These are phyloP conservation scores for Oxyscelio sp. DNA, from an alignment of 2,888 invertebrate species.

Conservation along the genomic window DNA sequence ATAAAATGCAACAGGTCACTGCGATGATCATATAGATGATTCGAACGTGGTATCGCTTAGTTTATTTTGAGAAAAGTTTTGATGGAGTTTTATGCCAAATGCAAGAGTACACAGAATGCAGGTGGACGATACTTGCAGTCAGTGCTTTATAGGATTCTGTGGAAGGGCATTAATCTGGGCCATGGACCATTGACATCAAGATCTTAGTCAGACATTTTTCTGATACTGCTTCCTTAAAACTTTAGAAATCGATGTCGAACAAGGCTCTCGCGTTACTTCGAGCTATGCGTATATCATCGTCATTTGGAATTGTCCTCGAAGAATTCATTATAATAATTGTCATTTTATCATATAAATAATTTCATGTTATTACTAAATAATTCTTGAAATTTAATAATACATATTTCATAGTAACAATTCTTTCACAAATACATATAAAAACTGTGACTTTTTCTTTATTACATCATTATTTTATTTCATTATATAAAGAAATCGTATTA, in stretches of 20 bases:
- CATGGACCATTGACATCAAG: slow-evolving; percentile 82
- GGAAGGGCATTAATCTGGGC: slow-evolving; percentile 87
- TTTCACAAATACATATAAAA: too few species aligned
- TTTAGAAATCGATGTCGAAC: slow-evolving; percentile 80
- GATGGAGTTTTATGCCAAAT: slow-evolving; percentile 40
- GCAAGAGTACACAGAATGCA: slow-evolving; percentile 78
- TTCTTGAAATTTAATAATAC: slow-evolving; percentile 17
- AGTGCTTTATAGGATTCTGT: slow-evolving; percentile 84
- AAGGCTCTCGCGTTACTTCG: slow-evolving; percentile 77
- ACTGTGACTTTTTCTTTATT: too few species aligned
- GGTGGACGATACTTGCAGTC: slow-evolving; percentile 76
- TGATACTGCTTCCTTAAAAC: slow-evolving; percentile 76
- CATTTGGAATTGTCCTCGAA: slow-evolving; percentile 58
- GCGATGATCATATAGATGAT: slow-evolving; percentile 69
- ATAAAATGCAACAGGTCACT: slow-evolving; percentile 77
- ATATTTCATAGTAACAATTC: too few species aligned
- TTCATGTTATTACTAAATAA: not conserved
- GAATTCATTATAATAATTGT: slow-evolving; percentile 29
- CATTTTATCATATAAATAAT: slow-evolving; percentile 26
- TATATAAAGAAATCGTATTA: too few species aligned
- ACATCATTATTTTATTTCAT: too few species aligned
- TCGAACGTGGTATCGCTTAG: not conserved
- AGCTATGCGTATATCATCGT: slow-evolving; percentile 49
- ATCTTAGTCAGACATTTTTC: slow-evolving; percentile 78
- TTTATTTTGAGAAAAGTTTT: slow-evolving; percentile 1